phyloP scores from a whole-genome alignment of 2,888 invertebrate species.

The Sympetrum striolatum region DNA sequence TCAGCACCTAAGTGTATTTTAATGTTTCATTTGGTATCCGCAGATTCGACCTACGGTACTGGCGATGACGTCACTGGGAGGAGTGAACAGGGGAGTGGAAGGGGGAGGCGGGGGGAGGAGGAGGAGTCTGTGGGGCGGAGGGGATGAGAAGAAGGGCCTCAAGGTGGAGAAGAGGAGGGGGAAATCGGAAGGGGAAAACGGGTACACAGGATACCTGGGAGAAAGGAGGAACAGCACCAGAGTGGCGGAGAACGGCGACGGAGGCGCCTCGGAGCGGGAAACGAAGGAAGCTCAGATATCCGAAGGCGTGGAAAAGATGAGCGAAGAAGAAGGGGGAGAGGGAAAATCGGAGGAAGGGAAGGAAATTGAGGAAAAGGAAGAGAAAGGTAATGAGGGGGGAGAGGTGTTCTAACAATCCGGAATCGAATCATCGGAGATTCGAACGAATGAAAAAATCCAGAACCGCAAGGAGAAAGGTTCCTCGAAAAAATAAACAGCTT shows the following conservation, averaged over 20 bases:
- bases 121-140: slow-evolving; percentile 25
- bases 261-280: not conserved
- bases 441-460: not conserved
- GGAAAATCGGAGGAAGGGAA: not conserved
- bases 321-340: not conserved
- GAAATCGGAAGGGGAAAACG: slow-evolving; percentile 6
- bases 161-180: not conserved
- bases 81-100: not conserved
- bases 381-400: not conserved
- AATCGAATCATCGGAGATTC: slow-evolving; percentile 15
- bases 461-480: not conserved
- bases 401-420: not conserved
- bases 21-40: not conserved
- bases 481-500: not conserved
- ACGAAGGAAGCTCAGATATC: not conserved
- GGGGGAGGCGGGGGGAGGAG: not conserved
- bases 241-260: not conserved
- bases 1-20: no score
- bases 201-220: not conserved
- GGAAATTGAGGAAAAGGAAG: not conserved
- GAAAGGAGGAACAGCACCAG: not conserved
- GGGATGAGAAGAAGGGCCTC: not conserved
- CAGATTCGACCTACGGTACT: slow-evolving; percentile 29
- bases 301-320: not conserved
- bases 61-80: slow-evolving; percentile 24